Evolutionary conservation across 2,797 vertebrate genomes (phyloP).

Genomic region (Pangasius sanitwongsei): DNA sequence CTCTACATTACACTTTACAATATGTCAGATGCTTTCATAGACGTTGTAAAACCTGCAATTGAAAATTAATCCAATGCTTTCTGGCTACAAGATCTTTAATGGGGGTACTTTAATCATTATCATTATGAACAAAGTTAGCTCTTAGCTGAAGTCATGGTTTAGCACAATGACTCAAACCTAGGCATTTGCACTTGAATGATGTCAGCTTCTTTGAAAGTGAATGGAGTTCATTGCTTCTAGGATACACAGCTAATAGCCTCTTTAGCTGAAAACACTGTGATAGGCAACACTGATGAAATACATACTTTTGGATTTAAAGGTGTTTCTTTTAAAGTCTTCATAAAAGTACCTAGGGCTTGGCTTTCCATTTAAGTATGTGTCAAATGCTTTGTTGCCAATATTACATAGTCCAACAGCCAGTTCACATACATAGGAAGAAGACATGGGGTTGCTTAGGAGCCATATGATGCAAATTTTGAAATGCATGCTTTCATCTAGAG

Average conservation of each 20-base stretch:
- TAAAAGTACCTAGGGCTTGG: conserved; percentile 65
- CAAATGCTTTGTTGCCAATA: conserved; percentile 63
- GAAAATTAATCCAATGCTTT: neutral
- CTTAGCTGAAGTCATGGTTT: conserved; percentile 53
- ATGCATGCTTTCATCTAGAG: conserved; percentile 10
- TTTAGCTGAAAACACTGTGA: conserved; percentile 58
- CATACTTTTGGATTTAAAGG: conserved; percentile 64
- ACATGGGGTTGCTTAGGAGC: conserved; percentile 45
- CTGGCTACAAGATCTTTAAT: conserved; percentile 28
- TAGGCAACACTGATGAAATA: conserved; percentile 62
- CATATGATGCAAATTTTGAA: conserved; percentile 50
- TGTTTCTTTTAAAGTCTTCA: conserved; percentile 68
- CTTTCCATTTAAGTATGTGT: conserved; percentile 66
- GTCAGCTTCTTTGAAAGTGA: conserved; percentile 55
- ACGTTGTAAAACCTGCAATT: conserved; percentile 5
- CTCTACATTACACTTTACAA: conserved; percentile 13
- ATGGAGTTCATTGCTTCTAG: conserved; percentile 55
- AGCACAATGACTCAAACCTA: conserved; percentile 49
- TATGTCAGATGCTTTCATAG: conserved; percentile 27
- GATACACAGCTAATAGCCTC: conserved; percentile 55
- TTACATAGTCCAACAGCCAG: conserved; percentile 52
- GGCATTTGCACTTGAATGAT: conserved; percentile 56
- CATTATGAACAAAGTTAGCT: conserved; percentile 29
- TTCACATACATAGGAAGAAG: conserved; percentile 39
- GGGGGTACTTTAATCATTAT: conserved; percentile 34